phyloP scores from a whole-genome alignment of 2,797 vertebrate species.

The Sylvia borin region DNA sequence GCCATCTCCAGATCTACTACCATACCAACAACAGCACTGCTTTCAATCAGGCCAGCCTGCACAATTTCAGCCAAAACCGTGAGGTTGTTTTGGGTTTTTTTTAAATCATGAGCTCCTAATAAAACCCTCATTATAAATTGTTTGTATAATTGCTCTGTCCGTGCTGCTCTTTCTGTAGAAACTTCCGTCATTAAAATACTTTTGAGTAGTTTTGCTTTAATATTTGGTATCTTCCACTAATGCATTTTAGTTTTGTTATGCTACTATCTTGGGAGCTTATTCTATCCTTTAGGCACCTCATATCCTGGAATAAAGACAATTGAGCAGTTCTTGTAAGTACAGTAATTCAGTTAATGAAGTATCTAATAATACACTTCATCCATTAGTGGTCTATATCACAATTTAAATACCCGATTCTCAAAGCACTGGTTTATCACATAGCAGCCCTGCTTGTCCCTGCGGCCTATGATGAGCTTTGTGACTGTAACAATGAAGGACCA shows the following conservation, averaged over 20 bases:
- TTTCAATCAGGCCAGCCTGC: neutral
- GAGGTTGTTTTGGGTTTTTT: neutral
- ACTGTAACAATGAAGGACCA: accelerated
- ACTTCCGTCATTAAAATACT: neutral
- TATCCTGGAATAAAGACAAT: neutral
- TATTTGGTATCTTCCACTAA: neutral
- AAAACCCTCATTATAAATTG: neutral
- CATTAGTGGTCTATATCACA: neutral
- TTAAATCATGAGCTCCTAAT: neutral
- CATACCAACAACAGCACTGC: neutral
- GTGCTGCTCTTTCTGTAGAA: neutral
- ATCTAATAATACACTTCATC: neutral
- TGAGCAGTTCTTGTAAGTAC: neutral
- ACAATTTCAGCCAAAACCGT: neutral
- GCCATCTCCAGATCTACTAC: neutral
- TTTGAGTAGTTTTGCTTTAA: neutral
- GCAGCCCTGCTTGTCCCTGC: neutral
- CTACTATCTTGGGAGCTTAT: neutral
- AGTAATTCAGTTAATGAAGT: slow-evolving; percentile 5
- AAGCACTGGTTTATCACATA: neutral
- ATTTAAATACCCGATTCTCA: neutral
- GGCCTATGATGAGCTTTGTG: neutral
- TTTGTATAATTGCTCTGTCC: neutral
- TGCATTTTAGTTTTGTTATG: neutral
- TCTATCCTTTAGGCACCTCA: neutral